phyloP scores from a whole-genome alignment of 2,888 invertebrate genomes.

The Agelastica alni region DNA sequence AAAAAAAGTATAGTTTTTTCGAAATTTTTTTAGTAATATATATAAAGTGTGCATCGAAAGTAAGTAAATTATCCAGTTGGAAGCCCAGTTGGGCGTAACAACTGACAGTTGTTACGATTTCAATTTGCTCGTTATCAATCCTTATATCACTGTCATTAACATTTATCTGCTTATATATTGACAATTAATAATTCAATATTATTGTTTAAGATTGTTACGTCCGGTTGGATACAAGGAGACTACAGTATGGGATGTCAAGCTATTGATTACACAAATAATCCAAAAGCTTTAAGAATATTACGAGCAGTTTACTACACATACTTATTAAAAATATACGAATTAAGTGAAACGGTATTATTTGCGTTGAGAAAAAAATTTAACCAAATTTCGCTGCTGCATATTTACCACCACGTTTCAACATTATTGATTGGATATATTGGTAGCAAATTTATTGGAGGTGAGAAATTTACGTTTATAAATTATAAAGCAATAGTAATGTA shows the following conservation, averaged over 20 bases:
- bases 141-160: no score
- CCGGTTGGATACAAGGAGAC: constrained; percentile 65
- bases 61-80: no score
- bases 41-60: no score
- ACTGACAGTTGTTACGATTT: no score
- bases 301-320: neutral
- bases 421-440: constrained; percentile 65
- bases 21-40: no score
- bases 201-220: constrained; percentile 62
- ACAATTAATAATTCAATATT: neutral
- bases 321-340: constrained; percentile 54
- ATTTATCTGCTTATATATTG: no score
- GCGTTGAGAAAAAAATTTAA: constrained; percentile 71
- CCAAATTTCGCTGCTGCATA: constrained; percentile 72
- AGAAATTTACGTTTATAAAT: no score
- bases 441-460: constrained; percentile 70
- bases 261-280: constrained; percentile 70
- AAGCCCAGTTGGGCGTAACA: no score
- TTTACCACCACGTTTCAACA: constrained; percentile 73
- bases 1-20: no score
- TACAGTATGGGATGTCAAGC: constrained; percentile 70
- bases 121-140: no score
- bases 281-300: constrained; percentile 55
- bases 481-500: no score
- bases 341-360: constrained; percentile 73